Base-by-base conservation (phyloP, 2,797 vertebrate species). In the Telmatherina bonti region DNA sequence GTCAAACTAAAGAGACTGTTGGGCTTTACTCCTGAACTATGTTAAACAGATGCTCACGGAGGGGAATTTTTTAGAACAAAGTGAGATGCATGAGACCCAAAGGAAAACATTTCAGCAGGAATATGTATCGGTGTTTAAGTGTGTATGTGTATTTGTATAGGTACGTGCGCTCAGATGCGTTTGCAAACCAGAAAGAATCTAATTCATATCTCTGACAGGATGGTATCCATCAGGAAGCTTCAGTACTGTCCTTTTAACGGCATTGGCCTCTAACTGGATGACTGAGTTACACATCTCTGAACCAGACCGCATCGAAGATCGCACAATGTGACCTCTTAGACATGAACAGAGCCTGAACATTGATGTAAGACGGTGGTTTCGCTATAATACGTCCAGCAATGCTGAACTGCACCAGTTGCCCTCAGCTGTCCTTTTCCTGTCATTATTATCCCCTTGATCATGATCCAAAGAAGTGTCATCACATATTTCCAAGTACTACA, bases 61-160 rank as follows among this genome's bases (percentile, higher is more conserved):
- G 83, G 86, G 43, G 64, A 88, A 79, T 89, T 89, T 90, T n/a
- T 80, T 82, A 85, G 84, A 91, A 88, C 88, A 84, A 90, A 93
- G 91, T 93, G 90, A 93, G 89, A 93, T 72, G 54, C 79, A 94
- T 88, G 89, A 85, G 88, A 81, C 91, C 79, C 89, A 16, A 26
- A 88, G 86, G 91, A 74, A 74, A 79, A 74, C 83, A 79, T 82
- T 89, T 92, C 76, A 88, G 74, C 72, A 18, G 26, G 36, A 54
- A 58, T 75, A 49, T 67, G 77, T 62, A 72, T 82, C 33, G 29
- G 62, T 53, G 15, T 62, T 36, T 22, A 66, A 61, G 73, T 52
- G 49, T 43, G n/a, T 78, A 41, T 38, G 31, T 7, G 41, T 70
- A 38, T 47, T 51, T 55, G 20, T n/a, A 9, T 20, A 47, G 43